Evolutionary conservation across 2,113 vertebrate species (phyloP), one percentile per base, ranked within the genome.

Genomic region (Tylochromis polylepis): DNA sequence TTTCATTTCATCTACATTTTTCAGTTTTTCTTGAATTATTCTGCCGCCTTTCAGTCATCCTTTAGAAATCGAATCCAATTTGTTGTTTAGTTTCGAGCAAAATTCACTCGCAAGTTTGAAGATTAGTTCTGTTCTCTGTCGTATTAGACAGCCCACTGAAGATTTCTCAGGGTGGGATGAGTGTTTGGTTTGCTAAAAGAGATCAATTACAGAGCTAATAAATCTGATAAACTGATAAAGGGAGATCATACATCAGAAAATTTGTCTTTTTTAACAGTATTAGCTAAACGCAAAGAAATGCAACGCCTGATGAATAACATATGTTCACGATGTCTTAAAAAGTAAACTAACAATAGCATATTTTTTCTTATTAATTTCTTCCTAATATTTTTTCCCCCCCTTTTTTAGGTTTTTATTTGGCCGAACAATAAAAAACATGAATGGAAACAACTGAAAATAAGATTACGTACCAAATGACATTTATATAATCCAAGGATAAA

Each of bases 351-450:
- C 62, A 41, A 22, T 3, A 43, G 65, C 8, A 43, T 24, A 6
- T 62, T 60, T 62, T 60, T 60, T 20, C 22, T 60, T 4, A 60
- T 62, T 36, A 1, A 20, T 7, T 20, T 36, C 31, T n/a, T 60
- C 27, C 34, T 36, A 62, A 62, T 9, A 29, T 29, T 4, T 0
- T 0, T 1, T 2, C 6, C n/a, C 24, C 1, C 49, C 49, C 0
- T 29, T 65, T 38, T 67, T 67, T 41, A 0, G 20, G 11, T 41
- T 12, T 0, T 41, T 67, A 41, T 67, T 67, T 67, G n/a, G 7
- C 18, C 34, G 41, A 36, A 62, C 59, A 62, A 62, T 62, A 62
- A 62, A 59, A 60, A 62, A 11, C 59, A 62, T 62, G 31, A n/a
- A n/a, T n/a, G n/a, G n/a, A 62, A 62, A 62, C 31, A 62, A 36